These are phyloP conservation scores for Neodontobutis hainanensis DNA, from an alignment of 2,113 vertebrate genomes.

Conservation along the genomic window DNA sequence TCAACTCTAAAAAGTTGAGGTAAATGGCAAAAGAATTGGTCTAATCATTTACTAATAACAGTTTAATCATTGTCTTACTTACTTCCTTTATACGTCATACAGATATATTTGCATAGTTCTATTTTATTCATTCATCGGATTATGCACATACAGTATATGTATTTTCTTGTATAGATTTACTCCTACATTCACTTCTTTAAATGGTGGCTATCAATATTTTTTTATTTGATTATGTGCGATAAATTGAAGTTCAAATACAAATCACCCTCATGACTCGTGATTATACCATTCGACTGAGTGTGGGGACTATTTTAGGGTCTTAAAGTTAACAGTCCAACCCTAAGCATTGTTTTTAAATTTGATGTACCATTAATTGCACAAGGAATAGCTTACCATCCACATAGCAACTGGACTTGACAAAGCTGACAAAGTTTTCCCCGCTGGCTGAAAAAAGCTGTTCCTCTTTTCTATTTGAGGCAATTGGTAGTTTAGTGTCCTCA, in stretches of 20 bases:
- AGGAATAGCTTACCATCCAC: constrained; percentile 83
- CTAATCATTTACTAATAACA: neutral
- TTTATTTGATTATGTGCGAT: too few relatives aligned
- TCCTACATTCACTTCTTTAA: too few relatives aligned
- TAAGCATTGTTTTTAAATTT: too few relatives aligned
- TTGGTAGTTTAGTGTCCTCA: constrained; percentile 52
- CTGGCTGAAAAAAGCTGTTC: constrained; percentile 78
- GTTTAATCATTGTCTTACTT: neutral
- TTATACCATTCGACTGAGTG: too few relatives aligned
- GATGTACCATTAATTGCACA: neutral
- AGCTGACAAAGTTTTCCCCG: constrained; percentile 85
- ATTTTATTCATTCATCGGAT: neutral
- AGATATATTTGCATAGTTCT: neutral
- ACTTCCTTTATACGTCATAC: too few relatives aligned
- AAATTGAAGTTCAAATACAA: too few relatives aligned
- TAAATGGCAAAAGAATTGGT: neutral
- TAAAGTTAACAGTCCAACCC: too few relatives aligned
- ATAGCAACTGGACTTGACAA: constrained; percentile 85
- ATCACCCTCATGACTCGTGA: too few relatives aligned
- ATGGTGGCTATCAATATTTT: too few relatives aligned
- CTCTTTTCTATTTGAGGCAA: constrained; percentile 55
- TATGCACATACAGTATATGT: too few relatives aligned
- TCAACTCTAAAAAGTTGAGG: neutral
- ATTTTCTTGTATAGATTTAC: too few relatives aligned
- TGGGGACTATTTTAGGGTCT: too few relatives aligned